Evolutionary conservation across 2,888 invertebrate species (phyloP), one percentile per base, ranked within the genome.

Genomic region (Drosophila subsilvestris): DNA sequence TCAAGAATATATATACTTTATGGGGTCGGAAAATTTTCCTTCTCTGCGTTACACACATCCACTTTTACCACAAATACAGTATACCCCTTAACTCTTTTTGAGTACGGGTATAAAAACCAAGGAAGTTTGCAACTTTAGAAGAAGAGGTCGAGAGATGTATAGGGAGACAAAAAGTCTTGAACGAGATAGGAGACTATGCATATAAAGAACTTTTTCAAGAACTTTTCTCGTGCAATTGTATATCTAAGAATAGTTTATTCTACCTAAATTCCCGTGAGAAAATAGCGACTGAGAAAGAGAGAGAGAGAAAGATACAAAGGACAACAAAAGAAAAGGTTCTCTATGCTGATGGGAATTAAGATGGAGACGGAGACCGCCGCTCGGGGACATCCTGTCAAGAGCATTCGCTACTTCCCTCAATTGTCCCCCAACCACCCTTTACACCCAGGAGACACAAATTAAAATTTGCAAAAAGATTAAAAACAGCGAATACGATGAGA

Each of bases 361-460:
- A 25, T 55, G 56, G 51, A 42, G 29, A 56, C n/a, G n/a, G n/a
- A 42, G 51, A 58, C 27, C 27, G 43, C 63, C 77, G 73, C 84
- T 83, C 58, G 71, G 88, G 86, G 84, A 78, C 66, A 73, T 42
- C 57, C 50, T 42, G 32, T 49, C 49, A 53, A 9, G 29, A 37
- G 14, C 37, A 37, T 14, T 2, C 6, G 27, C 27, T 5, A 37
- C 14, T 9, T 1, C 14, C 37, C 12, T 10, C 32, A 32, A 4
- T 3, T 29, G 20, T 14, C 5, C 32, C n/a, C 7, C 18, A 7
- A n/a, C 17, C 37, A 3, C 7, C 7, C 10, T 18, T 50, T 18
- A 12, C 70, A 9, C 70, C 43, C 44, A 25, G 18, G 74, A 54
- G 57, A 51, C 32, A 74, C 53, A 60, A 74, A 74, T 75, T 75